Percentiles rank a stretch among this genome's conserved stretches.
Conservation (phyloP, 2,113 vertebrate species). For the Ranitomeya imitator region DNA sequence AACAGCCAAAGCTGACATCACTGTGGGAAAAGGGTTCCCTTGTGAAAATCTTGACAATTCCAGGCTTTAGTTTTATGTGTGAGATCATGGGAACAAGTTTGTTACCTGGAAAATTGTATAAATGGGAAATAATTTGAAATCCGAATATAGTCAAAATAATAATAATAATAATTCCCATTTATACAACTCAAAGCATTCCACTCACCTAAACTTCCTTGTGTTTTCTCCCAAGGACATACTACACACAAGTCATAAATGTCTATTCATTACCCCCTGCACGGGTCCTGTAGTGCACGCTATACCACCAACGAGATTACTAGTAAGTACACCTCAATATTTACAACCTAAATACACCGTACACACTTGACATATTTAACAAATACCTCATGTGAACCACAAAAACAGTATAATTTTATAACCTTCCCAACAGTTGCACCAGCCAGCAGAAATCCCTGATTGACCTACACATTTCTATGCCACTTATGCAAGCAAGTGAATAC, state of each 20-base stretch:
- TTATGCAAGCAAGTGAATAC: no score
- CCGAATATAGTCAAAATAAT: background rate
- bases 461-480: no score
- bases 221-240: background rate
- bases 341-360: no score
- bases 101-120: conserved; percentile 3
- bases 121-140: background rate
- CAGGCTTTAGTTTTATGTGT: background rate
- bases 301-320: no score
- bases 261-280: no score
- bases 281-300: no score
- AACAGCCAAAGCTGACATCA: background rate
- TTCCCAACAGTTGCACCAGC: no score
- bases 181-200: background rate
- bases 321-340: no score
- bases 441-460: no score
- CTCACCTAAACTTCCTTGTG: background rate
- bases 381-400: no score
- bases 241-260: background rate
- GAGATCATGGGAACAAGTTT: background rate
- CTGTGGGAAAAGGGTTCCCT: background rate
- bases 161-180: background rate
- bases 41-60: background rate
- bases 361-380: no score
- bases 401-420: no score